Evolutionary conservation across 2,113 vertebrate genomes (phyloP).

Genomic region (Myanophis thanlyinensis): DNA sequence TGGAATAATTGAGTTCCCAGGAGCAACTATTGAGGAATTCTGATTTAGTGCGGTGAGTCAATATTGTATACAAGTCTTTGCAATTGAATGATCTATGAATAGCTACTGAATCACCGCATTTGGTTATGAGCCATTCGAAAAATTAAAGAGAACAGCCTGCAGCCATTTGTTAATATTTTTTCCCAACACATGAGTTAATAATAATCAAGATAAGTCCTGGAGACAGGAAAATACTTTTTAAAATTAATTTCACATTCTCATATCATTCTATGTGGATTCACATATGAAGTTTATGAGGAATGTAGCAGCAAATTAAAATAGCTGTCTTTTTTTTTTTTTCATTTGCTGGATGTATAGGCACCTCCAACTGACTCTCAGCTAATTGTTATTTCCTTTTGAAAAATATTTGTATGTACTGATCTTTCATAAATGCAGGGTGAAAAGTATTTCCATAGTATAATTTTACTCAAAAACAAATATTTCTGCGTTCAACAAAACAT

Average conservation of each 20-base stretch:
- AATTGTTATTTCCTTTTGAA: background rate
- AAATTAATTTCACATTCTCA: rapidly evolving
- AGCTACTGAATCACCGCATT: background rate
- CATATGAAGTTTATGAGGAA: background rate
- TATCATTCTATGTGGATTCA: background rate
- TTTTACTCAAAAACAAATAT: background rate
- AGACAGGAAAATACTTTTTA: background rate
- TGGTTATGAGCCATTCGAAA: conserved; percentile 37
- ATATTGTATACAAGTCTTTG: background rate
- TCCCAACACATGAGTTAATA: background rate
- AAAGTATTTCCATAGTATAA: background rate
- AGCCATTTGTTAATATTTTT: background rate
- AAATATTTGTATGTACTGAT: background rate
- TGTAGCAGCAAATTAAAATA: background rate
- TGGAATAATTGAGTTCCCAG: background rate
- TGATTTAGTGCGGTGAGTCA: conserved; percentile 8
- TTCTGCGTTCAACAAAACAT: background rate
- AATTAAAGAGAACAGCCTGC: background rate
- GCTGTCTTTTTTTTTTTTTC: background rate
- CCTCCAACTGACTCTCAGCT: background rate
- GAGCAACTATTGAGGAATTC: conserved; percentile 5
- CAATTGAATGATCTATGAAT: background rate
- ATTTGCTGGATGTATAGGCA: background rate
- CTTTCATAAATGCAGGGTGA: background rate
- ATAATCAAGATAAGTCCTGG: background rate